phyloP scores from a whole-genome alignment of 2,797 vertebrate genomes.

The Coilia nasus region DNA sequence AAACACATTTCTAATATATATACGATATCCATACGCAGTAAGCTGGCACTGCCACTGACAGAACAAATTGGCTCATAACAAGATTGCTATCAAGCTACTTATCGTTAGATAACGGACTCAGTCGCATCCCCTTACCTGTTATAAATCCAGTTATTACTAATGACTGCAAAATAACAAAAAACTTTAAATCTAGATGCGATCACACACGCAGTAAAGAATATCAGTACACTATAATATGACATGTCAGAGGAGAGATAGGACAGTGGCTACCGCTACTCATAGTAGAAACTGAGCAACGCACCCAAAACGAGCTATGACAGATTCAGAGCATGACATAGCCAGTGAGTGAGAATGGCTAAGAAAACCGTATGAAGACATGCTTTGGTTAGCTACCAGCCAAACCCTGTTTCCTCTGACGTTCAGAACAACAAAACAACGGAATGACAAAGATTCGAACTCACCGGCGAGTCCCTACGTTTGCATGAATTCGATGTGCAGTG shows the following conservation, averaged over 20 bases:
- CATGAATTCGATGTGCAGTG: constrained; percentile 58
- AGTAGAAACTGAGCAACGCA: constrained; percentile 22
- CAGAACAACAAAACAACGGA: constrained; percentile 23
- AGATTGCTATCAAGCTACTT: neutral
- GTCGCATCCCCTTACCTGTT: neutral
- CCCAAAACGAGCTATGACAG: constrained; percentile 22
- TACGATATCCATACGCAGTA: neutral
- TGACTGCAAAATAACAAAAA: neutral
- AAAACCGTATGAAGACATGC: constrained; percentile 11
- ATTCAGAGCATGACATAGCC: constrained; percentile 30
- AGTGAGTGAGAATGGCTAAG: constrained; percentile 19
- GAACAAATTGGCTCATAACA: neutral
- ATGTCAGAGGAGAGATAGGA: neutral
- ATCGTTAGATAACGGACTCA: constrained; percentile 11
- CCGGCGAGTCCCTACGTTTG: constrained; percentile 64
- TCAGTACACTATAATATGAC: neutral
- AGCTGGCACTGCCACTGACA: neutral
- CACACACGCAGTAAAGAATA: neutral
- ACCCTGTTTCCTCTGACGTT: constrained; percentile 1
- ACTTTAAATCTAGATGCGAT: neutral
- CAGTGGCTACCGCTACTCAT: neutral
- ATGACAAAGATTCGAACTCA: constrained; percentile 57
- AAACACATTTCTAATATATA: neutral
- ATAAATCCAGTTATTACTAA: constrained; percentile 9
- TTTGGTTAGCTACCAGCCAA: constrained; percentile 53